A percentile compares a stretch with the other conserved stretches of the same genome.
Evolutionary conservation across 1,140 invertebrate genomes (phyloP).

Genomic region (Orussus abietinus): DNA sequence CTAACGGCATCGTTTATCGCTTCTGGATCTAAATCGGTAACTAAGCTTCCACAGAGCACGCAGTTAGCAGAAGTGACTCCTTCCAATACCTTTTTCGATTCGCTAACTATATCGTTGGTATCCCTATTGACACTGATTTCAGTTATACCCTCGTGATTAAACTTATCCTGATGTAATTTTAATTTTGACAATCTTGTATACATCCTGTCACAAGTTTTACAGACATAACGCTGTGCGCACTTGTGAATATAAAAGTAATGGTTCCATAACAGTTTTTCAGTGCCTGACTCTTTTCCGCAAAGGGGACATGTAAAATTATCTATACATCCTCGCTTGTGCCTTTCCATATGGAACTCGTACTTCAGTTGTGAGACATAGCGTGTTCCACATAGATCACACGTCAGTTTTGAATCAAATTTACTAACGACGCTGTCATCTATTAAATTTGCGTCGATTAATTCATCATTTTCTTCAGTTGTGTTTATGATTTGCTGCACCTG

Average conservation of each 20-base stretch:
- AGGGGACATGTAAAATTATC: constrained; percentile 20
- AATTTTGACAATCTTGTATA: constrained; percentile 19
- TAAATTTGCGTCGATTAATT: too few relatives aligned
- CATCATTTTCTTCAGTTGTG: constrained; percentile 6
- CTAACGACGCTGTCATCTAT: too few relatives aligned
- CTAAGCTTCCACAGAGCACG: constrained; percentile 23
- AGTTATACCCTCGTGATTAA: constrained; percentile 17
- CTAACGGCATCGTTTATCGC: constrained; percentile 22
- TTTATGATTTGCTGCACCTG: neutral
- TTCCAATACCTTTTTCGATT: constrained; percentile 8
- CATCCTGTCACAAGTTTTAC: constrained; percentile 20
- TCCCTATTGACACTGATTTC: constrained; percentile 9
- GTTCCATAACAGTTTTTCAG: constrained; percentile 26
- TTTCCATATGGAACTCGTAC: constrained; percentile 30
- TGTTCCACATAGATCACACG: constrained; percentile 22
- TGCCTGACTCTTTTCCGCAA: constrained; percentile 24
- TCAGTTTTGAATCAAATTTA: constrained; percentile 16
- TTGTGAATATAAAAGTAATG: constrained; percentile 27
- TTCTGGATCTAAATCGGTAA: constrained; percentile 21
- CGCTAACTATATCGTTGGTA: constrained; percentile 1
- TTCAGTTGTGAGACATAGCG: constrained; percentile 20
- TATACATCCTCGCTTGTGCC: constrained; percentile 24
- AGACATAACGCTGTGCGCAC: constrained; percentile 18
- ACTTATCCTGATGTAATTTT: constrained; percentile 20
- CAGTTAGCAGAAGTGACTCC: constrained; percentile 17